phyloP scores from a whole-genome alignment of 2,888 invertebrate species.

The Julus scandinavius region DNA sequence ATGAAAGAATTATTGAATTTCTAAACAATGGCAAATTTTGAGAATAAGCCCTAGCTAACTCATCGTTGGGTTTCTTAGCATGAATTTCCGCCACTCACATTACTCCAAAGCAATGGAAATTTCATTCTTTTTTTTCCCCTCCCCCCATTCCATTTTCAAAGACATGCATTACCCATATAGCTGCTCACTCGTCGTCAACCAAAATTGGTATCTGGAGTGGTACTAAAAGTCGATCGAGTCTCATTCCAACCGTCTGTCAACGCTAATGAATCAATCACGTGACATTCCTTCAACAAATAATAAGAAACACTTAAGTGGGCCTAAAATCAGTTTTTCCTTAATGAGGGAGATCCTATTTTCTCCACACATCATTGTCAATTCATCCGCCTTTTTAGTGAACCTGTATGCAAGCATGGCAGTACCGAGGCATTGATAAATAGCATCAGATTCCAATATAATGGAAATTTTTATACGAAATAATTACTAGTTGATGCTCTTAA shows the following conservation, averaged over 20 bases:
- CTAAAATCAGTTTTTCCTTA: conserved; percentile 19
- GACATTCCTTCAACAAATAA: conserved; percentile 18
- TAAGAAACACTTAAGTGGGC: conserved; percentile 30
- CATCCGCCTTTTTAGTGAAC: not conserved
- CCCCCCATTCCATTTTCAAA: too few species aligned
- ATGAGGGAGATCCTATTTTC: not conserved
- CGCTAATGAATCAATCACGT: conserved; percentile 35
- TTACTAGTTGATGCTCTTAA: not conserved
- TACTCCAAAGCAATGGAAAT: not conserved
- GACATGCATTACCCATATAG: not conserved
- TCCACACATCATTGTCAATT: not conserved
- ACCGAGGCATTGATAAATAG: not conserved
- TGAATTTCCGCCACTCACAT: not conserved
- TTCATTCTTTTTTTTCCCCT: not conserved
- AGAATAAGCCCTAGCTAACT: not conserved
- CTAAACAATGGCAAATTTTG: not conserved
- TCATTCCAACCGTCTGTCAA: not conserved
- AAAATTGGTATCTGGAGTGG: conserved; percentile 16
- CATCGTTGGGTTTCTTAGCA: not conserved
- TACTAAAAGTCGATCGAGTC: conserved; percentile 32
- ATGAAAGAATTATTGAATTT: conserved; percentile 17
- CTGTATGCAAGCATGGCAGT: not conserved
- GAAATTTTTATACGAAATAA: not conserved
- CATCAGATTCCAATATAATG: not conserved
- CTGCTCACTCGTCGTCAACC: not conserved